Base-by-base conservation (phyloP, 2,113 vertebrate species). In the Penelope pileata region DNA sequence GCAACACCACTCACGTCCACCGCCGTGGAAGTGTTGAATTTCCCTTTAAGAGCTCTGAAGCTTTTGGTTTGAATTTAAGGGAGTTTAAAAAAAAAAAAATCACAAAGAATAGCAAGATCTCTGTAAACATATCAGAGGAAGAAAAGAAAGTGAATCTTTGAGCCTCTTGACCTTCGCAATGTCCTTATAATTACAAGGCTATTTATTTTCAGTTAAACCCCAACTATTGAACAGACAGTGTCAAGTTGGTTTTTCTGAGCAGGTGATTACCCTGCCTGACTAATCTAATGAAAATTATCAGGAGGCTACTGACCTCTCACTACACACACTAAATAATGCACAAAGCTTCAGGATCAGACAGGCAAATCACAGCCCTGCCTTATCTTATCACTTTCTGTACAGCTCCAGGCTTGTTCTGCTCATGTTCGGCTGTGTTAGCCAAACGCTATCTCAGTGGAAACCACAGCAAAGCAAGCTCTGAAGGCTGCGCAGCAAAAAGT, bases 271-370 rank as follows among this genome's bases (percentile, higher is more conserved):
- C 79, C 95, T 96, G 86, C 89, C 74, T 40, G 23, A 81, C 94
- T 97, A 96, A 96, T 97, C 95, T 96, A 96, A 92, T 96, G 94
- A 94, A 95, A 95, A 96, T 96, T 92, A 96, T 96, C 95, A 94
- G 74, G 81, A 96, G 94, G 74, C 86, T 86, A 82, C 88, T 96
- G 97, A 97, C 97, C 96, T 97, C 94, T 50, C 29, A 29, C 86
- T 90, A 84, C 90, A 94, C 63, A 64, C 45, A 79, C 94, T 96
- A 94, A 96, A 96, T 96, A 95, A 97, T 87, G 83, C 95, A 95
- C 88, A 92, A 95, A 94, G 91, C 94, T 80, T 93, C 86, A 76
- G 93, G 80, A 96, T 96, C 94, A 96, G 95, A 94, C 84, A 93
- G 96, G 79, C 92, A 90, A 96, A 96, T 94, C 95, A 91, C 88